Percentiles rank a stretch among this genome's conserved stretches.
Conservation (phyloP, 2,888 invertebrate species). For the Drosophila percnosoma region DNA sequence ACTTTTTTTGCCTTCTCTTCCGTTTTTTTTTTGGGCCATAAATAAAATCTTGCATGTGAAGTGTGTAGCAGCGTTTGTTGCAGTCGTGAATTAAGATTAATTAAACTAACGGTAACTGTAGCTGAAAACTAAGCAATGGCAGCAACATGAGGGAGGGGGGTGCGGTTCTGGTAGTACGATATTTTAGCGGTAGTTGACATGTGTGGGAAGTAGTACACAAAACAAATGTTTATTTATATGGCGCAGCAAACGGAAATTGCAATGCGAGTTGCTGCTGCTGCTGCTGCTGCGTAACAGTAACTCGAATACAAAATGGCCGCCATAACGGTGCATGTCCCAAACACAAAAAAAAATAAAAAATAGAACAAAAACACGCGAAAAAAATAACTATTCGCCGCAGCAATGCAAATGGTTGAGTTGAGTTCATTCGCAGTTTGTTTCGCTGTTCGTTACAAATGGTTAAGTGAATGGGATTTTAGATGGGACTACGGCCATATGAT, state of each 20-base stretch:
- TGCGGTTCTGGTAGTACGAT: slow-evolving; percentile 24
- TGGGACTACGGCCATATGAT: slow-evolving; percentile 36
- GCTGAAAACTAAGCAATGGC: slow-evolving; percentile 65
- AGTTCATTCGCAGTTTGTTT: slow-evolving; percentile 66
- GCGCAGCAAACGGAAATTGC: slow-evolving; percentile 74
- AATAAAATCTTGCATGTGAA: slow-evolving; percentile 79
- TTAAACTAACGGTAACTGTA: slow-evolving; percentile 75
- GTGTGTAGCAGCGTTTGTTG: slow-evolving; percentile 71
- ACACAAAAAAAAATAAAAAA: slow-evolving; percentile 1
- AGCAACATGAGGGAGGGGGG: background rate
- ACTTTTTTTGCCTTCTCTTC: slow-evolving; percentile 19
- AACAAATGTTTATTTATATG: slow-evolving; percentile 78
- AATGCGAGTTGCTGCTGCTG: slow-evolving; percentile 48
- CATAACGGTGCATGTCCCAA: slow-evolving; percentile 69
- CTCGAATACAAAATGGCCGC: slow-evolving; percentile 72
- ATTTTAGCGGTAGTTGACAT: slow-evolving; percentile 62
- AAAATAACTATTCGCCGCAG: slow-evolving; percentile 45
- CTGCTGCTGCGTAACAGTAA: slow-evolving; percentile 51
- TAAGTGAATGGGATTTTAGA: slow-evolving; percentile 72
- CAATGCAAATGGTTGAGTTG: slow-evolving; percentile 66
- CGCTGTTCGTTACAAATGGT: slow-evolving; percentile 59
- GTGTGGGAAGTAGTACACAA: slow-evolving; percentile 70
- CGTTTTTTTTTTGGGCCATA: slow-evolving; percentile 57
- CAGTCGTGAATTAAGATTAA: slow-evolving; percentile 80
- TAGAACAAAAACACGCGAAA: background rate